Evolutionary conservation across 1,140 invertebrate species (phyloP).

Genomic region (Branchinecta lynchi): DNA sequence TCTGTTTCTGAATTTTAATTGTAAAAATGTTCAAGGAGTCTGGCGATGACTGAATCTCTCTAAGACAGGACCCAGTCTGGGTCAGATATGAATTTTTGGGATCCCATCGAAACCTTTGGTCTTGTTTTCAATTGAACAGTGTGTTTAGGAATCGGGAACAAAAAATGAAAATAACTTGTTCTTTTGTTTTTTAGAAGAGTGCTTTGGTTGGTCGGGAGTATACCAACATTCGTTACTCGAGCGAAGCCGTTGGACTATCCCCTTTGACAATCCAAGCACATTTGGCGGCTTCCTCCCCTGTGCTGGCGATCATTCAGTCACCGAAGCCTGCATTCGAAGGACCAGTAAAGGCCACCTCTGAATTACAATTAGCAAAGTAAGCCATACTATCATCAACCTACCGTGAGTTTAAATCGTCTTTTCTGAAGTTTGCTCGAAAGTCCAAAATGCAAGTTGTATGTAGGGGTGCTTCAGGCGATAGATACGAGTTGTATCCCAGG

Average conservation of each 20-base stretch:
- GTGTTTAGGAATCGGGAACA: not conserved
- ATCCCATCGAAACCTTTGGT: no score
- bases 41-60: no score
- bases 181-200: constrained; percentile 44
- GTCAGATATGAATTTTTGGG: no score
- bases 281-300: constrained; percentile 8
- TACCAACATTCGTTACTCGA: constrained; percentile 62
- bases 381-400: constrained; percentile 14
- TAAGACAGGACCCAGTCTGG: no score
- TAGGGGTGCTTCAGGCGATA: no score
- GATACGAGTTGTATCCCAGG: no score
- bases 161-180: not conserved
- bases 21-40: no score
- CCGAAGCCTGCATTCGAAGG: constrained; percentile 20
- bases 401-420: constrained; percentile 12
- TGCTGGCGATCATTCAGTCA: constrained; percentile 13
- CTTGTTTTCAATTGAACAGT: constrained; percentile 13
- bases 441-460: constrained; percentile 11
- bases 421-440: constrained; percentile 16
- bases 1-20: no score
- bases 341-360: constrained; percentile 21
- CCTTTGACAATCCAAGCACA: constrained; percentile 24
- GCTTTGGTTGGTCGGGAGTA: constrained; percentile 70
- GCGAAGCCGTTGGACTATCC: constrained; percentile 28
- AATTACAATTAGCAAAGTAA: constrained; percentile 21